These are phyloP conservation scores for Aphidius ervi DNA, from an alignment of 1,140 invertebrate genomes.

Conservation along the genomic window DNA sequence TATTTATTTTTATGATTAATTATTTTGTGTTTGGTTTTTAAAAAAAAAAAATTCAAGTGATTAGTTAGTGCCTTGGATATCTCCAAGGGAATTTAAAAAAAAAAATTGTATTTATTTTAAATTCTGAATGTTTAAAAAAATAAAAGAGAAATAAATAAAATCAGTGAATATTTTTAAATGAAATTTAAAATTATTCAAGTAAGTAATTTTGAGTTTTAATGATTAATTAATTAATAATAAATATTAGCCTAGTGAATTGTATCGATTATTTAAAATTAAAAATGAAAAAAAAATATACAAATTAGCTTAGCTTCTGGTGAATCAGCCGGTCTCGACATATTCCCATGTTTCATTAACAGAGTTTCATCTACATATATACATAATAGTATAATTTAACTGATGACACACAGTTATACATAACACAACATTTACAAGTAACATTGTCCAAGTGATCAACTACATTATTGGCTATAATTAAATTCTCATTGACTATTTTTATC, in stretches of 20 bases:
- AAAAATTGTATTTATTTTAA: no score
- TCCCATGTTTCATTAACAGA: conserved; percentile 1
- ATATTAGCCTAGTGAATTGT: conserved; percentile 1
- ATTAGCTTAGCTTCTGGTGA: conserved; percentile 3
- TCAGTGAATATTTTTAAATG: background rate
- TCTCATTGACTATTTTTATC: no score
- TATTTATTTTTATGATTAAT: no score
- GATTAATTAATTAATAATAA: background rate
- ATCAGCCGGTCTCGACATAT: conserved; percentile 14
- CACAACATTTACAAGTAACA: background rate
- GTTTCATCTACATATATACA: background rate
- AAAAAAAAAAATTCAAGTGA: no score
- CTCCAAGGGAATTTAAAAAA: no score
- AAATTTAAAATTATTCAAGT: no score
- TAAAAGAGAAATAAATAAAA: background rate
- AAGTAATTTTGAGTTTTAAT: no score
- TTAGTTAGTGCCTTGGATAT: no score
- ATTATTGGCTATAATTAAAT: conserved; percentile 10
- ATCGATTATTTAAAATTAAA: conserved; percentile 2
- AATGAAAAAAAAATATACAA: background rate
- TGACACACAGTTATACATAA: background rate
- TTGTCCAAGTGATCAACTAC: background rate
- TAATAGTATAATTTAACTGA: background rate
- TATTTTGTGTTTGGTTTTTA: no score
- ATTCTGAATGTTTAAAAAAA: no score